Conservation (phyloP, 2,888 invertebrate species). For the Drosophila falleni region DNA sequence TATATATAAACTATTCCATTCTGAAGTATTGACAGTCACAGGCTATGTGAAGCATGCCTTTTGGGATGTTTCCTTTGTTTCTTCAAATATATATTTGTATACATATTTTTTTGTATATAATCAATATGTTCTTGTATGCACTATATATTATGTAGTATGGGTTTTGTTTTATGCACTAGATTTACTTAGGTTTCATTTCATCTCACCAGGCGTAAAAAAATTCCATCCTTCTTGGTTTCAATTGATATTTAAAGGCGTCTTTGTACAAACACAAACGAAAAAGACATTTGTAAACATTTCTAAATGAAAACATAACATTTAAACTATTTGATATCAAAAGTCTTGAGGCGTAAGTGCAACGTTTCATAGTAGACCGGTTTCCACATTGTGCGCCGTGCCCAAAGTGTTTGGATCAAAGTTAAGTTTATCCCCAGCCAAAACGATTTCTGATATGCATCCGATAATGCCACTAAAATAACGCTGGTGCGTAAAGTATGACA, state of each 20-base stretch:
- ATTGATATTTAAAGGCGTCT: constrained; percentile 71
- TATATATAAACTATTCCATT: constrained; percentile 79
- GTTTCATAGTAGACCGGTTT: constrained; percentile 85
- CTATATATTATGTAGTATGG: constrained; percentile 68
- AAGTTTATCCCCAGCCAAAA: constrained; percentile 92
- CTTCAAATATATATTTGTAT: constrained; percentile 48
- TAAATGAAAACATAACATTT: constrained; percentile 63
- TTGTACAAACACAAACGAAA: constrained; percentile 80
- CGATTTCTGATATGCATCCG: constrained; percentile 94
- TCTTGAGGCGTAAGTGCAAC: constrained; percentile 76
- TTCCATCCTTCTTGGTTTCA: constrained; percentile 38
- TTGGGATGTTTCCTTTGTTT: constrained; percentile 38
- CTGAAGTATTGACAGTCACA: constrained; percentile 84
- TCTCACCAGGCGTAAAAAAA: constrained; percentile 70
- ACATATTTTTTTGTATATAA: constrained; percentile 59
- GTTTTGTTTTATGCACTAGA: constrained; percentile 59
- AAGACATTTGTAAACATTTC: constrained; percentile 42
- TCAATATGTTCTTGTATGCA: constrained; percentile 58
- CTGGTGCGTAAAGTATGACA: constrained; percentile 89
- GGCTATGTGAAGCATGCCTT: constrained; percentile 80
- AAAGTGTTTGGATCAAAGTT: constrained; percentile 87
- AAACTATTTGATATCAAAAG: constrained; percentile 84
- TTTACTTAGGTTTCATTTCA: constrained; percentile 42
- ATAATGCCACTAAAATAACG: constrained; percentile 91
- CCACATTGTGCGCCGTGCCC: constrained; percentile 85